Evolutionary conservation across 1,140 invertebrate genomes (phyloP).

Genomic region (Nebria ingens): DNA sequence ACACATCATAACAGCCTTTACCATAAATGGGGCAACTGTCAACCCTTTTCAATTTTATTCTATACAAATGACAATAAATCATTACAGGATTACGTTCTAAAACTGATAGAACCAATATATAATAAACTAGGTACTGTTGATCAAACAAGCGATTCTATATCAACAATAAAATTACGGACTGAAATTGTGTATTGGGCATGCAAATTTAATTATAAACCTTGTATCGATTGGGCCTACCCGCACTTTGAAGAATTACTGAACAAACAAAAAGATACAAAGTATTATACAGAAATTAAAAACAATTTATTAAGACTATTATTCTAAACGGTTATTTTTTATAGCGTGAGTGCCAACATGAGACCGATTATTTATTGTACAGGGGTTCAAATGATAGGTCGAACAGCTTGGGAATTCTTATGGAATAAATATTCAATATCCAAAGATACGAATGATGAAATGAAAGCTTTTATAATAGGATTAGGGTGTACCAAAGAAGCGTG

Average conservation of each 20-base stretch:
- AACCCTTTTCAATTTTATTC: too few species aligned
- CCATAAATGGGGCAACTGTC: too few species aligned
- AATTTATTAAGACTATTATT: too few species aligned
- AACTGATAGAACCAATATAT: conserved; percentile 8
- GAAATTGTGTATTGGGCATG: background rate
- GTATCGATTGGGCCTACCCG: background rate
- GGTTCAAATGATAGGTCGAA: background rate
- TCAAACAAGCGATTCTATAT: background rate
- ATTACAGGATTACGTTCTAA: conserved; percentile 6
- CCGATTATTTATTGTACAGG: background rate
- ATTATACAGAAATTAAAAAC: too few species aligned
- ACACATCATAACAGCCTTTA: too few species aligned
- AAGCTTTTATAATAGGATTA: background rate
- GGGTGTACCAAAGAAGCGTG: background rate
- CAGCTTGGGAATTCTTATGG: conserved; percentile 1
- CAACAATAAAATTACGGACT: background rate
- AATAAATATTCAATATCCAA: background rate
- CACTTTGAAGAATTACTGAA: background rate
- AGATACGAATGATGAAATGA: background rate
- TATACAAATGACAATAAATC: too few species aligned
- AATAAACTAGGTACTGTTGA: background rate
- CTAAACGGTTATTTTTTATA: conserved; percentile 1
- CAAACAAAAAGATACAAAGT: too few species aligned
- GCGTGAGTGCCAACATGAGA: background rate
- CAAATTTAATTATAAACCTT: conserved; percentile 8